phyloP scores from a whole-genome alignment of 2,888 invertebrate species.

The Hybos culiciformis region DNA sequence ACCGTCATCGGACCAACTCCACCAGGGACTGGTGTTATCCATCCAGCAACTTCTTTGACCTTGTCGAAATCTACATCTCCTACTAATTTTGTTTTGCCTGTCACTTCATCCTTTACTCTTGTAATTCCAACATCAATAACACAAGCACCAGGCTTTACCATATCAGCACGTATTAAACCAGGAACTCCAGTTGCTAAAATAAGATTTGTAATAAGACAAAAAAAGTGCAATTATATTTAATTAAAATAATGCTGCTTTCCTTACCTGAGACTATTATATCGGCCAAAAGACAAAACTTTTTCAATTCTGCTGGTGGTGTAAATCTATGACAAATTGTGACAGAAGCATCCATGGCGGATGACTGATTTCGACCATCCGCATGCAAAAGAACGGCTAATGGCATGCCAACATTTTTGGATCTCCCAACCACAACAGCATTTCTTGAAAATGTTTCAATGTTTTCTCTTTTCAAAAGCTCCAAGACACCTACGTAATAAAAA shows the following conservation, averaged over 20 bases:
- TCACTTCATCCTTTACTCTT: conserved; percentile 45
- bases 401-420: conserved; percentile 86
- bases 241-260: too few relatives aligned
- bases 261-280: conserved; percentile 35
- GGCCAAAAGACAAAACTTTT: conserved; percentile 43
- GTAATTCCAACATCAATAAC: conserved; percentile 83
- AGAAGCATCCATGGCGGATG: conserved; percentile 68
- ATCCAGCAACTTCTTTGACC: conserved; percentile 54
- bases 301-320: conserved; percentile 66
- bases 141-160: conserved; percentile 80
- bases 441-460: conserved; percentile 71
- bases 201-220: too few relatives aligned
- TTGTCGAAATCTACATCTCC: conserved; percentile 84
- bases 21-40: conserved; percentile 80
- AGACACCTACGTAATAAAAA: too few relatives aligned
- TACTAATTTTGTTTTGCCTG: conserved; percentile 59
- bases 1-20: conserved; percentile 93
- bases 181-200: conserved; percentile 54
- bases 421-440: conserved; percentile 76
- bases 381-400: conserved; percentile 77
- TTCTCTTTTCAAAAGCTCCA: conserved; percentile 36
- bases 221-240: too few relatives aligned
- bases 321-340: conserved; percentile 81
- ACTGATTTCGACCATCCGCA: conserved; percentile 56
- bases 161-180: conserved; percentile 60